phyloP scores from a whole-genome alignment of 2,888 invertebrate genomes.

The Rhagonycha lutea region DNA sequence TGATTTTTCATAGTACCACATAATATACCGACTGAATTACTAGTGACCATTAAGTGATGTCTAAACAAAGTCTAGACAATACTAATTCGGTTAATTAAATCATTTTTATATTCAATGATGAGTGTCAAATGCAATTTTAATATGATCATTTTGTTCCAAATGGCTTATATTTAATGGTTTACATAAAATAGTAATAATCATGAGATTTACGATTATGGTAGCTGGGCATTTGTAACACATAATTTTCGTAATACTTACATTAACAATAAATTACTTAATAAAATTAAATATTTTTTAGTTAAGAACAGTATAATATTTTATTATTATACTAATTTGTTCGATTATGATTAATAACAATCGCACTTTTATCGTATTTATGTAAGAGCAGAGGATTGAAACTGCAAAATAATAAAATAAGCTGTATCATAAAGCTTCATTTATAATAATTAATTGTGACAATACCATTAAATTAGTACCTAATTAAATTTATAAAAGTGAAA shows the following conservation, averaged over 20 bases:
- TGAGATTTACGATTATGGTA: not conserved
- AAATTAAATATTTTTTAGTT: not conserved
- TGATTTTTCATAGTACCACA: too few species aligned
- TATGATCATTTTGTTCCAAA: not conserved
- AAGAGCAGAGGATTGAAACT: not conserved
- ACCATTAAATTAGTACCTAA: not conserved
- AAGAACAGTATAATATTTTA: not conserved
- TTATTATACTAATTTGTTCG: not conserved
- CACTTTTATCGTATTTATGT: too few species aligned
- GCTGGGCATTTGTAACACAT: not conserved
- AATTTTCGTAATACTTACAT: not conserved
- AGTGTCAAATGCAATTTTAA: not conserved
- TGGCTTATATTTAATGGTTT: not conserved
- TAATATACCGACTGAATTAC: not conserved
- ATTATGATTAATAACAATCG: too few species aligned
- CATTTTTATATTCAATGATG: not conserved
- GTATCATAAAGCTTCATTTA: not conserved
- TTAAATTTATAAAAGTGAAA: not conserved
- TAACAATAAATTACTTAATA: not conserved
- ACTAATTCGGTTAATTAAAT: not conserved
- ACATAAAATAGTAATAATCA: not conserved
- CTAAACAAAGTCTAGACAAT: not conserved
- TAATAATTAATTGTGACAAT: not conserved
- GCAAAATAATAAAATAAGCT: not conserved
- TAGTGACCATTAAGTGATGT: not conserved